phyloP scores from a whole-genome alignment of 1,140 invertebrate genomes.

The Drosophila guanche region DNA sequence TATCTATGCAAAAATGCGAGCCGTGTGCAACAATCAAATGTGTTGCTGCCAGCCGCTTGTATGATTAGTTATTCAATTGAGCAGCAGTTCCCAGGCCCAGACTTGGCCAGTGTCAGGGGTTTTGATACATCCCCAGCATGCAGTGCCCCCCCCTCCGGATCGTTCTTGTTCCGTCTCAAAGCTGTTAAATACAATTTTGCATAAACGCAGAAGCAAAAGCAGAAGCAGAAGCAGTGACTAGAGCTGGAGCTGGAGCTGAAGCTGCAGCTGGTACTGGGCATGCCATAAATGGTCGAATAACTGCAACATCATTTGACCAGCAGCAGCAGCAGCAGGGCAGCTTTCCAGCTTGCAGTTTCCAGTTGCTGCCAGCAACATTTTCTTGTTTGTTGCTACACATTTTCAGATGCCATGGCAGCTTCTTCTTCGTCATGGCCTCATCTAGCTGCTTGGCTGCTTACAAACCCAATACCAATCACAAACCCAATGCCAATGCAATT shows the following conservation, averaged over 20 bases:
- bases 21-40: constrained; percentile 49
- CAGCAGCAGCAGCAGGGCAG: constrained; percentile 40
- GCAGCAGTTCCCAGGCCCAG: constrained; percentile 40
- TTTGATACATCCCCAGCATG: constrained; percentile 28
- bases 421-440: not conserved
- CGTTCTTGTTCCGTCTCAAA: constrained; percentile 21
- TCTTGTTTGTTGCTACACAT: constrained; percentile 41
- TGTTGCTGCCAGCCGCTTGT: constrained; percentile 23
- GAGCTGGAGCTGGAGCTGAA: not conserved
- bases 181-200: constrained; percentile 31
- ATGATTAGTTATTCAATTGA: constrained; percentile 54
- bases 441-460: constrained; percentile 3
- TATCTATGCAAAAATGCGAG: constrained; percentile 49
- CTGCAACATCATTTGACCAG: constrained; percentile 76
- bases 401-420: constrained; percentile 22
- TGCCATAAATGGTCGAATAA: constrained; percentile 75
- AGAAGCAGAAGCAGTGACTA: not conserved
- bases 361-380: constrained; percentile 22
- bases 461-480: not conserved
- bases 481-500: constrained; percentile 43
- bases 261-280: constrained; percentile 15
- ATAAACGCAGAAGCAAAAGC: constrained; percentile 25
- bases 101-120: constrained; percentile 42
- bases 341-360: constrained; percentile 47
- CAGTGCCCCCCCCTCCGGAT: not conserved